phyloP scores from a whole-genome alignment of 2,113 vertebrate genomes.

The Mugil cephalus region DNA sequence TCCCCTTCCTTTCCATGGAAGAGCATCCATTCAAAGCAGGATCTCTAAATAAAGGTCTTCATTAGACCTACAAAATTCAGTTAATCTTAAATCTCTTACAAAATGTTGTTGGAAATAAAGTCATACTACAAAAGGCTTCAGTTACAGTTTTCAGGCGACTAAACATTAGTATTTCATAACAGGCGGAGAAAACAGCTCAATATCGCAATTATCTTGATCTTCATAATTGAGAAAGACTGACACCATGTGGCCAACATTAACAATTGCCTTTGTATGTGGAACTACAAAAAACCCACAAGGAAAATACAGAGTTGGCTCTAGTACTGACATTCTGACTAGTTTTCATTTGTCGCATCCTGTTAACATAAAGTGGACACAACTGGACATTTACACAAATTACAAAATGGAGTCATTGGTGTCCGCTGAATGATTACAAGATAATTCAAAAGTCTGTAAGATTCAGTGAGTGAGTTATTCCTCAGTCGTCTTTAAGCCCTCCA shows the following conservation, averaged over 20 bases:
- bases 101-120: neutral
- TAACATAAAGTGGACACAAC: constrained; percentile 14
- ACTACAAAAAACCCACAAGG: neutral
- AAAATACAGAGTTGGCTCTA: constrained; percentile 6
- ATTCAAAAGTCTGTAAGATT: constrained; percentile 4
- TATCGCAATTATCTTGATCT: neutral
- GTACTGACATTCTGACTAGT: neutral
- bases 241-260: constrained; percentile 66
- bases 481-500: constrained; percentile 92
- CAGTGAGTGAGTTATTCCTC: constrained; percentile 35
- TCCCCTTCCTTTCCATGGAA: constrained; percentile 49
- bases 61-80: neutral
- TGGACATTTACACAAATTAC: constrained; percentile 1
- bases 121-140: neutral
- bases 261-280: neutral
- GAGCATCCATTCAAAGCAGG: constrained; percentile 16
- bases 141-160: constrained; percentile 6
- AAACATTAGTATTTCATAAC: neutral
- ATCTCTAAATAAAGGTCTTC: neutral
- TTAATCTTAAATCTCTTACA: neutral
- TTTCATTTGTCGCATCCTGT: neutral
- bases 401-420: constrained; percentile 2
- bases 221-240: constrained; percentile 51
- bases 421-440: constrained; percentile 3
- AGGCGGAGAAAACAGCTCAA: neutral